phyloP scores from a whole-genome alignment of 2,888 invertebrate genomes.

The Camponotus fellah region DNA sequence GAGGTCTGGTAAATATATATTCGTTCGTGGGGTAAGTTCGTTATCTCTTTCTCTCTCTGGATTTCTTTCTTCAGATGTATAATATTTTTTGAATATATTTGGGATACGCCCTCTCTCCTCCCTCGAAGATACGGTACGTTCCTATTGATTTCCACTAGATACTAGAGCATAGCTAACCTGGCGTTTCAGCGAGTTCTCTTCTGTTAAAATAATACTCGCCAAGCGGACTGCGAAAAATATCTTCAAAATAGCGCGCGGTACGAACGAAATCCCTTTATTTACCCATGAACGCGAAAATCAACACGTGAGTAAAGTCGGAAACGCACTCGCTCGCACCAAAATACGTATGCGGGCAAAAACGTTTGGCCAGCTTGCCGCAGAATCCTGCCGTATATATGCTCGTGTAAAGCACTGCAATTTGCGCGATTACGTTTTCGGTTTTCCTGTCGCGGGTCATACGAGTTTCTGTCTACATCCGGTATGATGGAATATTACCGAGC shows the following conservation, averaged over 20 bases:
- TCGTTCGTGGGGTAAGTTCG: conserved; percentile 11
- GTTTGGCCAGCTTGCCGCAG: conserved; percentile 45
- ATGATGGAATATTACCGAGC: conserved; percentile 50
- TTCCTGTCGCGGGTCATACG: conserved; percentile 51
- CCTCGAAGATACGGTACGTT: background rate
- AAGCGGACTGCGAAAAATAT: conserved; percentile 52
- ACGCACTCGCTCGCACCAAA: conserved; percentile 37
- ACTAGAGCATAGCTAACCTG: conserved; percentile 7
- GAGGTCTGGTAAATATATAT: conserved; percentile 34
- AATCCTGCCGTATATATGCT: conserved; percentile 30
- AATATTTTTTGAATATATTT: conserved; percentile 13
- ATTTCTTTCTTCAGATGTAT: background rate
- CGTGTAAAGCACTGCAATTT: conserved; percentile 68
- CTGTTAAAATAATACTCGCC: conserved; percentile 47
- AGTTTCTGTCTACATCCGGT: conserved; percentile 42
- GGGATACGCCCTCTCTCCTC: background rate
- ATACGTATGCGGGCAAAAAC: conserved; percentile 47
- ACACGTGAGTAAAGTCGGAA: conserved; percentile 50
- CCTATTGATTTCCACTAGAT: conserved; percentile 28
- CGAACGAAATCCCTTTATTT: conserved; percentile 57
- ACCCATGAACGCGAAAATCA: conserved; percentile 54
- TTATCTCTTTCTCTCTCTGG: background rate
- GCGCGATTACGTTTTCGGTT: conserved; percentile 57
- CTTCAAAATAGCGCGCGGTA: conserved; percentile 44
- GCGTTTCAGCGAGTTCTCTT: conserved; percentile 14